phyloP scores from a whole-genome alignment of 2,888 invertebrate genomes.

The Drosophila gaucha region DNA sequence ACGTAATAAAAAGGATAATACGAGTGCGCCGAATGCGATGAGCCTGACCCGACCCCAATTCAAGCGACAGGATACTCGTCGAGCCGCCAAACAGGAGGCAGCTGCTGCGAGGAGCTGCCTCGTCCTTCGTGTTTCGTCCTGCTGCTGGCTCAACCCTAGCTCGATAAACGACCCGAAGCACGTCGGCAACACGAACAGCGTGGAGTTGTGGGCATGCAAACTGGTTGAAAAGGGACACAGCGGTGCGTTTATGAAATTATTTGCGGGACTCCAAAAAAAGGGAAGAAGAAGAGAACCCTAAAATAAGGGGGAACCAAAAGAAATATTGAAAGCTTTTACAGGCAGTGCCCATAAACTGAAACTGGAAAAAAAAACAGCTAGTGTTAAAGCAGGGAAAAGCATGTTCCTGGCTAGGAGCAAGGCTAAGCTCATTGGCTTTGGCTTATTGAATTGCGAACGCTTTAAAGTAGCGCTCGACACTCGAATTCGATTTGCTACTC shows the following conservation, averaged over 20 bases:
- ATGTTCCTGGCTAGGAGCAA: constrained; percentile 4
- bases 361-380: background rate
- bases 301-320: background rate
- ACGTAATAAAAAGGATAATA: constrained; percentile 75
- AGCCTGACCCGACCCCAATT: constrained; percentile 73
- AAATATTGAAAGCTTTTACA: constrained; percentile 35
- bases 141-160: background rate
- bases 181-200: constrained; percentile 47
- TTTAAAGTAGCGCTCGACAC: constrained; percentile 39
- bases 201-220: constrained; percentile 40
- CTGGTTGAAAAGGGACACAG: constrained; percentile 57
- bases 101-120: constrained; percentile 45
- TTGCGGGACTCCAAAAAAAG: constrained; percentile 32
- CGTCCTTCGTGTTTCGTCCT: background rate
- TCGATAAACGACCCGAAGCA: constrained; percentile 25
- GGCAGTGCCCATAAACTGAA: constrained; percentile 22
- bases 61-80: constrained; percentile 24
- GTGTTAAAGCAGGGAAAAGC: background rate
- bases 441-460: constrained; percentile 55
- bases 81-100: constrained; percentile 60
- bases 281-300: constrained; percentile 3
- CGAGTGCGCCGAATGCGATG: constrained; percentile 45
- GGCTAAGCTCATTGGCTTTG: constrained; percentile 41
- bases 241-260: constrained; percentile 59
- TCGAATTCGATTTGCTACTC: no score